Conservation (phyloP, 2,797 vertebrate species). For the Adelosebastes latens region DNA sequence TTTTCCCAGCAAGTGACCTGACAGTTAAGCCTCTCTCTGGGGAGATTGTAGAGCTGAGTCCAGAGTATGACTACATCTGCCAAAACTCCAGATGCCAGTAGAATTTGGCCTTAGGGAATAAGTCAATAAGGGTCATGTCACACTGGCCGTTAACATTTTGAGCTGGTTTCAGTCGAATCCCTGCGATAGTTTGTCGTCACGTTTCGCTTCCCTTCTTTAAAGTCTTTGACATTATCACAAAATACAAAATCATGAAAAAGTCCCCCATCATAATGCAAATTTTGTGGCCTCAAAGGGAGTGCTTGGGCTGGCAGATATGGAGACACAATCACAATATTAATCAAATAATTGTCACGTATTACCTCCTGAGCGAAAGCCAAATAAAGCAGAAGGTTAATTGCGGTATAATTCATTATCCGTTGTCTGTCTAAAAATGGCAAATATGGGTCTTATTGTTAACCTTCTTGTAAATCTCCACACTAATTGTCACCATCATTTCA, state of each 20-base stretch:
- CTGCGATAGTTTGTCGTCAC: neutral
- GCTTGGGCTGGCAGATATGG: neutral
- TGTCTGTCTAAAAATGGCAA: conserved; percentile 32
- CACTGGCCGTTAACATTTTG: neutral
- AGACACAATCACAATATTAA: conserved; percentile 3
- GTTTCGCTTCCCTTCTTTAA: neutral
- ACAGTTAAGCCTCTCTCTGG: conserved; percentile 24
- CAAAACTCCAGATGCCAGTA: conserved; percentile 11
- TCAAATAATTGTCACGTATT: conserved; percentile 16
- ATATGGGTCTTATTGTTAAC: neutral
- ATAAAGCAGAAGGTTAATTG: conserved; percentile 41
- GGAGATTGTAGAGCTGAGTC: conserved; percentile 15
- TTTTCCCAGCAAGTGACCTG: conserved; percentile 2
- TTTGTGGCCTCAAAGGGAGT: neutral
- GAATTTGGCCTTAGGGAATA: conserved; percentile 23
- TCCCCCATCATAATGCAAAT: neutral
- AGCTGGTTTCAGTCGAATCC: neutral
- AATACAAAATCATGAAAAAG: conserved; percentile 3
- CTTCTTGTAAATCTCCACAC: neutral
- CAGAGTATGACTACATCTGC: conserved; percentile 15
- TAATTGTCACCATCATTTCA: conserved; percentile 18
- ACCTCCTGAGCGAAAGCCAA: conserved; percentile 25
- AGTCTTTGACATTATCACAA: neutral
- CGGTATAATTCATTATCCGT: conserved; percentile 19
- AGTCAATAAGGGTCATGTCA: neutral